Evolutionary conservation across 2,888 invertebrate species (phyloP), one percentile per base, ranked within the genome.

Genomic region (Dasypogon diadema): DNA sequence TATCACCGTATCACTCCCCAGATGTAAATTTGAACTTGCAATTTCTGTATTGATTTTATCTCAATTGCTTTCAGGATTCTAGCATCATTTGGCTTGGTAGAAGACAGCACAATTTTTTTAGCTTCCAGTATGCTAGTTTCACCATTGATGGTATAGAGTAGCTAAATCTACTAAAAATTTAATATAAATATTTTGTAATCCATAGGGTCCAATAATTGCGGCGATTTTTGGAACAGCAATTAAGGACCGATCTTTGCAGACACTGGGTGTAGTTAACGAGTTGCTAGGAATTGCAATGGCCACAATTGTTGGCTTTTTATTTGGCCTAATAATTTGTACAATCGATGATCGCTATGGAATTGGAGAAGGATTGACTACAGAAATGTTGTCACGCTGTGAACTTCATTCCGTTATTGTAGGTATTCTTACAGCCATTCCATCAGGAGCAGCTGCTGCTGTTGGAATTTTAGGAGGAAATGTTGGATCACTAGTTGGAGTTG

Each of bases 71-170:
- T 16, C 81, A 91, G 91, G 68, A 83, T 92, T 72, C 89, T 93
- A 58, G 92, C 93, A 55, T 91, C 91, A 1, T 87, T 93, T 78
- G 93, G 93, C 1, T 84, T 94, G 76, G 89, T 91, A 6, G 93
- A 93, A 83, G 90, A 92, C 82, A 93, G 91, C 79, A 91, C 92
- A 4, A 91, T 93, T 8, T 89, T 91, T 75, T 85, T 94, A 48
- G 92, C 93, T 4, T 93, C 93, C 68, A 93, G 93, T 82, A 93
- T 94, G 93, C 88, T 94, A 16, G 92, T 94, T 75, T 93, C 93
- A 0, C 93, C 93, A 0, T 87, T 94, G 51, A 93, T 93, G 93
- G 92, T 92, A 84, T 8, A n/a, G 5, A 18, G 54, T 51, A 51
- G 3, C 18, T 58, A 21, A 58, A 37, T 30, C 34, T 30, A 8